These are phyloP conservation scores for Hydrophis major DNA, from an alignment of 2,797 vertebrate genomes.

Conservation along the genomic window DNA sequence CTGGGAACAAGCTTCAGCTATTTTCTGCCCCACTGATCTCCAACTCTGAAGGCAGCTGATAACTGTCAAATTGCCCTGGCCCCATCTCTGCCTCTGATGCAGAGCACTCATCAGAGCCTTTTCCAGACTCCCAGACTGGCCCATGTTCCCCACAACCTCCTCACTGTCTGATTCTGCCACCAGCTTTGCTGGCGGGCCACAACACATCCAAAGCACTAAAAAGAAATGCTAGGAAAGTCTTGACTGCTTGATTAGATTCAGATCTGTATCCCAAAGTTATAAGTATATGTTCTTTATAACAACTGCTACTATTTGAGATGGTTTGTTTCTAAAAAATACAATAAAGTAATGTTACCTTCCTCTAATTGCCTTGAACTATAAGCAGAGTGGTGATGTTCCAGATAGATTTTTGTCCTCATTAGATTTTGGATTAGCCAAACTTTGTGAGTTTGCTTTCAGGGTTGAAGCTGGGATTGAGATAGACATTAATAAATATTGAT, in stretches of 20 bases:
- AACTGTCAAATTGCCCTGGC: no score
- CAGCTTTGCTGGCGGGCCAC: no score
- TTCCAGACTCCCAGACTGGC: no score
- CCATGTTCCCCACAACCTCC: no score
- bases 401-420: neutral
- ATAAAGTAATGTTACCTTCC: neutral
- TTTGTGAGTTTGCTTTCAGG: neutral
- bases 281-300: neutral
- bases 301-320: neutral
- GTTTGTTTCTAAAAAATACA: neutral
- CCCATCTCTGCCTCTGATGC: no score
- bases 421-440: neutral
- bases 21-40: no score
- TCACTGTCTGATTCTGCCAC: no score
- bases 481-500: neutral
- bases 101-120: no score
- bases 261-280: neutral
- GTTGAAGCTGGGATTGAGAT: neutral
- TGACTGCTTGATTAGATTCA: neutral
- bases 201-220: neutral
- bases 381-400: neutral
- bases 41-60: no score
- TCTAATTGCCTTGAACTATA: neutral
- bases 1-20: no score
- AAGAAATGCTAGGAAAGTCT: neutral